Evolutionary conservation across 2,888 invertebrate species (phyloP), one percentile per base, ranked within the genome.

Genomic region (Cenopis cana): DNA sequence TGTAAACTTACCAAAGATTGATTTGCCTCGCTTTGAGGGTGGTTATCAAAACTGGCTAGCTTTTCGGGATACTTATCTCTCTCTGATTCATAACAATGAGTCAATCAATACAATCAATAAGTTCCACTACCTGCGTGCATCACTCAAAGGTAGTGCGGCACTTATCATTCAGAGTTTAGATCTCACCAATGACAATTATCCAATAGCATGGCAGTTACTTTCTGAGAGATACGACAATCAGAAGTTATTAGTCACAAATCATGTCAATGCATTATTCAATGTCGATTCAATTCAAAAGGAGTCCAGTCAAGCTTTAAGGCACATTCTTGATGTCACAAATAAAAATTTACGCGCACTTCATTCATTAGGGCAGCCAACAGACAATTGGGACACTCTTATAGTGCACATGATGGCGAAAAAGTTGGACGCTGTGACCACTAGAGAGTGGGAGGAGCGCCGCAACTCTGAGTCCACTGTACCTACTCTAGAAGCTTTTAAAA

Each of bases 261-360:
- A 73, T 56, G 57, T 73, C 12, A 52, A 55, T 11, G 57, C 70
- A 0, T 65, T 73, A 60, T 73, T 73, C 33, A 56, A 64, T 46
- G 36, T 68, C 14, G 60, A 71, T n/a, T 33, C 24, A 20, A 68
- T 64, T 6, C 50, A 29, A 6, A 70, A 57, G n/a, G 70, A 57
- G n/a, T 68, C 60, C 3, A 52, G 59, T 54, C 49, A 57, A n/a
- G 36, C 59, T 17, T n/a, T 73, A 14, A 24, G 69, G 56, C 74
- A 56, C 20, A 67, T 74, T 36, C 66, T 61, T 72, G 74, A 76
- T 60, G 33, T 57, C 2, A 73, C 41, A 68, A 76, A 57, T 73
- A 75, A 74, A 68, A 69, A 65, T 12, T 18, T 65, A 12, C 62
- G 69, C 12, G 69, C 65, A 14, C 52, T 64, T 33, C 41, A 62